Evolutionary conservation across 2,888 invertebrate genomes (phyloP), one percentile per base, ranked within the genome.

Genomic region (Oligia latruncula): DNA sequence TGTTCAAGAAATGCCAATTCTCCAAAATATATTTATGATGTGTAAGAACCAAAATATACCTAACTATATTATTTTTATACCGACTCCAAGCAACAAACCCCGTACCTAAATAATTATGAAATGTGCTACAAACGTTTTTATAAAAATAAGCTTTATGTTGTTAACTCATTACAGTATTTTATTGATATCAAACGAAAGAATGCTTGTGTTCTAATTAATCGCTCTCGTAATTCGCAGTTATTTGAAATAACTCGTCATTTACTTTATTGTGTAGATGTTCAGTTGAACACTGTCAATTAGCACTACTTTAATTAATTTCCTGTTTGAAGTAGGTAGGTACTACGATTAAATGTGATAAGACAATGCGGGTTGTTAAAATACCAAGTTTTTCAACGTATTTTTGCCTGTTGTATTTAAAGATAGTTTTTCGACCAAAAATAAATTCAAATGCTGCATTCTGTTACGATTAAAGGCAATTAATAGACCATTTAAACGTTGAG

Each of bases 121-220:
- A 83, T 81, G 74, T 83, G 72, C 58, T 73, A 78, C 77, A 82
- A 86, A 78, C 46, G 76, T 85, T 77, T 87, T 77, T 66, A 64
- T 72, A 62, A 84, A 84, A 88, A 85, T 91, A 90, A 93, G 93
- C 93, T 94, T 94, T 93, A 89, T 93, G 93, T 94, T 90, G 92
- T 93, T 94, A 94, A 95, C 93, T 78, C 86, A 87, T 29, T 89
- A 92, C 90, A 90, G 87, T 91, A 90, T 88, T 83, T 85, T 82
- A 83, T 89, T 90, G 88, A 90, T 90, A 85, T 84, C 86, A 87
- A 84, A 88, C 81, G 81, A 85, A 84, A 89, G 91, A 92, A 92
- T 93, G 93, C 92, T 93, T 91, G 93, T 93, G 91, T 92, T 92
- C 90, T 79, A 86, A 88, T 89, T 82, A 78, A 79, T 80, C 67